Evolutionary conservation across 2,113 vertebrate species (phyloP).

Genomic region (Neodon shergylaensis): DNA sequence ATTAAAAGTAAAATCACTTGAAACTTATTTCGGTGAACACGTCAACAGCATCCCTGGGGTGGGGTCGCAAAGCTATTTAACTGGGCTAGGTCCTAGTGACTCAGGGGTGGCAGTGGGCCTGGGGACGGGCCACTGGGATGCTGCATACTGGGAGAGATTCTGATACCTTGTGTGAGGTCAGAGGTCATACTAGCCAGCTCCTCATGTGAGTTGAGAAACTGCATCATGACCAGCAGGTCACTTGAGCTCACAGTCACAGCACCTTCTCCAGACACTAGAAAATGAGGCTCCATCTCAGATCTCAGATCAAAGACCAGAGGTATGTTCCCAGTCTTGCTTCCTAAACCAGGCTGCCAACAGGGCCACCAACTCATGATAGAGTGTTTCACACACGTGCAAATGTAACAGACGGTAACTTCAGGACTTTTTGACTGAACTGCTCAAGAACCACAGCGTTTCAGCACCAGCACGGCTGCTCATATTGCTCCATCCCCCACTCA

Average conservation of each 20-base stretch:
- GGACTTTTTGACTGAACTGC: neutral
- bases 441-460: neutral
- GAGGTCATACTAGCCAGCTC: neutral
- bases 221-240: neutral
- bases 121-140: fast-evolving
- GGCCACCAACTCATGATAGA: neutral
- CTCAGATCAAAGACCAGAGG: neutral
- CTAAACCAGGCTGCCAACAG: neutral
- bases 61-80: neutral
- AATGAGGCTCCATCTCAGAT: neutral
- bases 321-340: neutral
- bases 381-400: neutral
- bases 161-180: neutral
- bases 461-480: neutral
- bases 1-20: neutral
- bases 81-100: neutral
- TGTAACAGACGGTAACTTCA: no score
- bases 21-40: neutral
- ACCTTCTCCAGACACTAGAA: no score
- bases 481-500: neutral
- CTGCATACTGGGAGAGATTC: no score
- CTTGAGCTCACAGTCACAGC: neutral
- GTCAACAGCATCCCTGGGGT: neutral
- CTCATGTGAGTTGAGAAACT: neutral
- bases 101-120: neutral